A percentile compares a stretch with the other conserved stretches of the same genome.
phyloP scores from a whole-genome alignment of 2,888 invertebrate species.

The Himalopsyche japonica region DNA sequence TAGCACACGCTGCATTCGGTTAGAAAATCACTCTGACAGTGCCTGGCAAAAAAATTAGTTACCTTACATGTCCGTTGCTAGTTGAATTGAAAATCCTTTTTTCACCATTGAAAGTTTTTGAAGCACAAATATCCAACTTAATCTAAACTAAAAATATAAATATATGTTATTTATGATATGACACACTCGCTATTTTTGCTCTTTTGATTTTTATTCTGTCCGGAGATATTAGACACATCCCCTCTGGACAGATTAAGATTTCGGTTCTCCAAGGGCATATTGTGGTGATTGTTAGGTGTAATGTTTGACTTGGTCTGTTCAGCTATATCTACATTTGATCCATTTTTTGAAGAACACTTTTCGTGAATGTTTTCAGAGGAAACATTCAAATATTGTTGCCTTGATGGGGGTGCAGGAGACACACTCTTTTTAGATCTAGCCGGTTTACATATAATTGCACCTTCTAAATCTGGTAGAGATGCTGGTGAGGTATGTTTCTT shows the following conservation, averaged over 20 bases:
- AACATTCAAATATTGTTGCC: neutral
- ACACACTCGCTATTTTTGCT: constrained; percentile 8
- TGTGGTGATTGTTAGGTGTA: neutral
- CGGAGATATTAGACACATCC: neutral
- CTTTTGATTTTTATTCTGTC: neutral
- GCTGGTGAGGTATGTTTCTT: neutral
- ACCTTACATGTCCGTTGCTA: constrained; percentile 39
- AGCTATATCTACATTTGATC: neutral
- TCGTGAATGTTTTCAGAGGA: neutral
- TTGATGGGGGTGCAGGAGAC: neutral
- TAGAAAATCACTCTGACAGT: constrained; percentile 20
- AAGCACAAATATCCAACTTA: constrained; percentile 10
- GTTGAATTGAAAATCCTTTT: constrained; percentile 10
- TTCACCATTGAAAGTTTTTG: constrained; percentile 1
- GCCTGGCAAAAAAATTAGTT: constrained; percentile 19
- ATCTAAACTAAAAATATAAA: constrained; percentile 1
- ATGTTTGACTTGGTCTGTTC: neutral
- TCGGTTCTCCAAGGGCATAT: neutral
- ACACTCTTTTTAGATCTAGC: neutral
- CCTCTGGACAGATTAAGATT: neutral
- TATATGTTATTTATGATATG: constrained; percentile 4
- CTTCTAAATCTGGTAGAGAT: neutral
- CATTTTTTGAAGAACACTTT: neutral
- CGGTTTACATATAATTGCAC: neutral
- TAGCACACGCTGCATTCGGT: constrained; percentile 36